Evolutionary conservation across 2,797 vertebrate genomes (phyloP).

Genomic region (Vespertilio murinus): DNA sequence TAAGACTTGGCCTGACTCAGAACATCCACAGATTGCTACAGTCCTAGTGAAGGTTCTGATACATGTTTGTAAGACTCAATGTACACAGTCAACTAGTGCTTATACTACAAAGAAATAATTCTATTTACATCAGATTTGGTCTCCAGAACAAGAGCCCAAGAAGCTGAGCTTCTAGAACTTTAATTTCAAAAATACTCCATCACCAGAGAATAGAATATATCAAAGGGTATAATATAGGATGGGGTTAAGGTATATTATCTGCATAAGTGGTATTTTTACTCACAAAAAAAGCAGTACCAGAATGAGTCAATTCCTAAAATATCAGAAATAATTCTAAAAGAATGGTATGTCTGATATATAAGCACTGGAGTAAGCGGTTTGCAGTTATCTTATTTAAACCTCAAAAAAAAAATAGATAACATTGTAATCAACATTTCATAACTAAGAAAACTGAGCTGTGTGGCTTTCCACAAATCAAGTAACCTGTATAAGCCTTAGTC

Average conservation of each 20-base stretch:
- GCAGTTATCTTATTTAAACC: not conserved
- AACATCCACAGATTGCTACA: not conserved
- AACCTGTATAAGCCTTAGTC: not conserved
- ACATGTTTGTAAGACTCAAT: not conserved
- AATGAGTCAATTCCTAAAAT: not conserved
- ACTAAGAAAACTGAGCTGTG: not conserved
- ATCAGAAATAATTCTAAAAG: not conserved
- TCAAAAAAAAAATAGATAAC: not conserved
- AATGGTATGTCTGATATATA: not conserved
- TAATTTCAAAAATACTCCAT: not conserved
- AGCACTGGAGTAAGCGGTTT: not conserved
- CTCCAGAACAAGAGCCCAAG: not conserved
- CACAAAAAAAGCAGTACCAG: not conserved
- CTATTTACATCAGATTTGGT: not conserved
- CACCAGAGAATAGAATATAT: not conserved
- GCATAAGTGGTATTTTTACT: not conserved
- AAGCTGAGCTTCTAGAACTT: not conserved
- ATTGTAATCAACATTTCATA: not conserved
- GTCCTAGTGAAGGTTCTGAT: not conserved
- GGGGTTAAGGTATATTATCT: not conserved
- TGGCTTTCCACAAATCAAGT: not conserved
- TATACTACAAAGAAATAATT: not conserved
- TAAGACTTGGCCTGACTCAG: not conserved
- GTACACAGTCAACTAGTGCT: not conserved
- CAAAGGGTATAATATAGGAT: not conserved